Conservation (phyloP, 2,113 vertebrate species). For the Choloepus hoffmanni region DNA sequence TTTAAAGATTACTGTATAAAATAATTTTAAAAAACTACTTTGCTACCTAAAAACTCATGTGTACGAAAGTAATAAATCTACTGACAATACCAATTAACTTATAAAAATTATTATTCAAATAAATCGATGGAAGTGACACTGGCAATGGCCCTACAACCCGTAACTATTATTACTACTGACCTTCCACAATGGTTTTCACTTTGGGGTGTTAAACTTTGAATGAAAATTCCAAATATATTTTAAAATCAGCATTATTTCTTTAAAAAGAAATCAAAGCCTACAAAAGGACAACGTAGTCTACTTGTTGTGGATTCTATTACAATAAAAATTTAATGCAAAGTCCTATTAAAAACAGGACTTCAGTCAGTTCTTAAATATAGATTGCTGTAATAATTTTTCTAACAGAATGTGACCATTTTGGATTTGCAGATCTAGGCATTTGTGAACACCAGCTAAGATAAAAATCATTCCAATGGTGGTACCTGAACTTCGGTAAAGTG, state of each 20-base stretch:
- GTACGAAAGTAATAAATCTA: background rate
- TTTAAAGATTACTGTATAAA: background rate
- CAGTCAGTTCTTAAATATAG: background rate
- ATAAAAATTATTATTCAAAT: background rate
- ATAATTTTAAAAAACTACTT: background rate
- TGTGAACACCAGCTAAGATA: background rate
- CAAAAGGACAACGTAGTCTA: background rate
- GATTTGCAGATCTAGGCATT: background rate
- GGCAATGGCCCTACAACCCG: background rate
- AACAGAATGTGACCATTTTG: background rate
- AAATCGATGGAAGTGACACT: background rate
- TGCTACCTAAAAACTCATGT: background rate
- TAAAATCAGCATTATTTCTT: background rate
- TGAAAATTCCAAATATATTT: constrained; percentile 13
- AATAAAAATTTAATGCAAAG: background rate
- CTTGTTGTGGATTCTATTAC: background rate
- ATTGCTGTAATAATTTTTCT: background rate
- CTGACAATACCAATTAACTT: background rate
- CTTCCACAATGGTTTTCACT: background rate
- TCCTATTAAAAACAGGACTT: background rate
- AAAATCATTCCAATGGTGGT: background rate
- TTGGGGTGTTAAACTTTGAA: background rate
- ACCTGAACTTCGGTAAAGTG: background rate
- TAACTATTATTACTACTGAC: background rate
- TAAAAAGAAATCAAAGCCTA: background rate